Conservation (phyloP, 2,888 invertebrate species). For the Rapana venosa region DNA sequence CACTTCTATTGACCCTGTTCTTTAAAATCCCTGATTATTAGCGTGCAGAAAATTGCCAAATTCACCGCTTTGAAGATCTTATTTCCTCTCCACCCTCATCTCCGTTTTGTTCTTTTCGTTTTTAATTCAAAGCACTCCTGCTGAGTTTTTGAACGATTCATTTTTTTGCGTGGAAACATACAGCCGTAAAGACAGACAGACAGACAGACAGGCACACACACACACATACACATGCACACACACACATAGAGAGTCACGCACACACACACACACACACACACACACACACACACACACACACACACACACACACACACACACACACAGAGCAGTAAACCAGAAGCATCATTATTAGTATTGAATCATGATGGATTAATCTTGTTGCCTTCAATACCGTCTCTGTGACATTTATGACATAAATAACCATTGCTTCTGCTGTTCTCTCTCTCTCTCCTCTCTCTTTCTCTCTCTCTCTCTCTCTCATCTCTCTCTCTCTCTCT, state of each 20-base stretch:
- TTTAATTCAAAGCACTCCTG: not conserved
- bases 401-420: no score
- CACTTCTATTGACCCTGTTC: not conserved
- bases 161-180: no score
- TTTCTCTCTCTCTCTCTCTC: no score
- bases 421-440: no score
- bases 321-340: not conserved
- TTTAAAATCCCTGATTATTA: no score
- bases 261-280: not conserved
- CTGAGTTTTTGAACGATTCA: not conserved
- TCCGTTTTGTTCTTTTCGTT: not conserved
- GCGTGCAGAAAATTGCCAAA: not conserved
- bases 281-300: not conserved
- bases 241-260: not conserved
- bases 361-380: no score
- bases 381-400: no score
- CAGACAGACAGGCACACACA: not conserved
- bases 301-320: not conserved
- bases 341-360: no score
- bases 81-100: not conserved
- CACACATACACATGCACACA: not conserved
- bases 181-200: no score
- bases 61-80: not conserved
- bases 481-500: not conserved
- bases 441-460: no score